phyloP scores from a whole-genome alignment of 2,888 invertebrate species.

The Mythimna vitellina region DNA sequence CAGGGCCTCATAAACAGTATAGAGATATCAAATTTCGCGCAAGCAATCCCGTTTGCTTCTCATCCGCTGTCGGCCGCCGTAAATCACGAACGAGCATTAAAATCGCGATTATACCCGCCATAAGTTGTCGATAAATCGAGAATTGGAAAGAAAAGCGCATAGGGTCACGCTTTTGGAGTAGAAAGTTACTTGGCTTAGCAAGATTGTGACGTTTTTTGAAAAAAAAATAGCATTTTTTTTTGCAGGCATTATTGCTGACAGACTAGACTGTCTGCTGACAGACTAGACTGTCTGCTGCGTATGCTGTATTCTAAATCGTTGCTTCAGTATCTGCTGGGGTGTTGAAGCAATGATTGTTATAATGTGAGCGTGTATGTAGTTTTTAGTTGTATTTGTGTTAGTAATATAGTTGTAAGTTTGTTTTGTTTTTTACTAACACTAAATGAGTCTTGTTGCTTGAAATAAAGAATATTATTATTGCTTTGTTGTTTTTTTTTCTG shows the following conservation, averaged over 20 bases:
- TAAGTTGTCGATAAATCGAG: slow-evolving; percentile 88
- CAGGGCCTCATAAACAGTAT: slow-evolving; percentile 85
- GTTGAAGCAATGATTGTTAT: no score
- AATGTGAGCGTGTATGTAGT: no score
- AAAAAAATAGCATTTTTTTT: not conserved
- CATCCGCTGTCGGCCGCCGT: slow-evolving; percentile 78
- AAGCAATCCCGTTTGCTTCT: slow-evolving; percentile 82
- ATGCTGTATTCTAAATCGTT: no score
- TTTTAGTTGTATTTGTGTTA: no score
- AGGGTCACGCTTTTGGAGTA: slow-evolving; percentile 60
- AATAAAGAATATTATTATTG: no score
- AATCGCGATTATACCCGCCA: slow-evolving; percentile 89
- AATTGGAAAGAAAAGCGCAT: slow-evolving; percentile 77
- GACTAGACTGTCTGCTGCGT: no score
- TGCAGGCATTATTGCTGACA: not conserved
- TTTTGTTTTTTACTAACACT: no score
- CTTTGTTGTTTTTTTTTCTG: no score
- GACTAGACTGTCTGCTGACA: no score
- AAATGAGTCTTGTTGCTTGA: no score
- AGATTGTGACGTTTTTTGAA: not conserved
- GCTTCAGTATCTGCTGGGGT: no score
- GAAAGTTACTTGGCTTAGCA: slow-evolving; percentile 2
- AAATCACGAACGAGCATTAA: slow-evolving; percentile 87
- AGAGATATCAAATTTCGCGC: slow-evolving; percentile 89
- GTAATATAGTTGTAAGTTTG: no score